Conservation (phyloP, 2,888 invertebrate genomes). For the Melieria crassipennis region DNA sequence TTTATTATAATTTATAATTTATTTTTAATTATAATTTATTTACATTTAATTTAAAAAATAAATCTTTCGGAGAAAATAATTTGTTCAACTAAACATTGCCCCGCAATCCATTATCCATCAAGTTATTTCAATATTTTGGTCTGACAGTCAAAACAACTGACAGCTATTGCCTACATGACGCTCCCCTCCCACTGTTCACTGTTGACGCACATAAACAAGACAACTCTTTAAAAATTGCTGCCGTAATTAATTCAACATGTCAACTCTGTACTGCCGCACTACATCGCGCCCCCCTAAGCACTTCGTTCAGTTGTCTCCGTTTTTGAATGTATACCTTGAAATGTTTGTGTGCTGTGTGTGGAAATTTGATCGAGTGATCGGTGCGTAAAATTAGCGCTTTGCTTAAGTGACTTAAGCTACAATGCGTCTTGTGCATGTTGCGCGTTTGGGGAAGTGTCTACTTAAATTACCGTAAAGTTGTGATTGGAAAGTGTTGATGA, state of each 20-base stretch:
- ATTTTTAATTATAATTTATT: too few relatives aligned
- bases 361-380: constrained; percentile 26
- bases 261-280: constrained; percentile 26
- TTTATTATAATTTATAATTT: too few relatives aligned
- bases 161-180: too few relatives aligned
- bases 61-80: too few relatives aligned
- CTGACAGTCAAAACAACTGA: constrained; percentile 18
- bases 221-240: constrained; percentile 14
- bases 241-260: constrained; percentile 31
- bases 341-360: constrained; percentile 11
- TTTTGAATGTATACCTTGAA: neutral
- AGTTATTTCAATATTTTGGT: neutral
- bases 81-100: too few relatives aligned
- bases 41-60: too few relatives aligned
- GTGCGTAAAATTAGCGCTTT: constrained; percentile 31
- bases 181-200: constrained; percentile 45
- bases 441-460: constrained; percentile 4
- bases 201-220: constrained; percentile 47
- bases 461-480: neutral
- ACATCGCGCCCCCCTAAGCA: constrained; percentile 6
- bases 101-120: too few relatives aligned
- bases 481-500: constrained; percentile 8
- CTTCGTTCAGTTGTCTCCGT: constrained; percentile 41
- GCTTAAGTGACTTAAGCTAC: too few relatives aligned
- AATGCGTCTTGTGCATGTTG: neutral